These are phyloP conservation scores for Portunus trituberculatus DNA, from an alignment of 1,140 invertebrate species.

Conservation along the genomic window DNA sequence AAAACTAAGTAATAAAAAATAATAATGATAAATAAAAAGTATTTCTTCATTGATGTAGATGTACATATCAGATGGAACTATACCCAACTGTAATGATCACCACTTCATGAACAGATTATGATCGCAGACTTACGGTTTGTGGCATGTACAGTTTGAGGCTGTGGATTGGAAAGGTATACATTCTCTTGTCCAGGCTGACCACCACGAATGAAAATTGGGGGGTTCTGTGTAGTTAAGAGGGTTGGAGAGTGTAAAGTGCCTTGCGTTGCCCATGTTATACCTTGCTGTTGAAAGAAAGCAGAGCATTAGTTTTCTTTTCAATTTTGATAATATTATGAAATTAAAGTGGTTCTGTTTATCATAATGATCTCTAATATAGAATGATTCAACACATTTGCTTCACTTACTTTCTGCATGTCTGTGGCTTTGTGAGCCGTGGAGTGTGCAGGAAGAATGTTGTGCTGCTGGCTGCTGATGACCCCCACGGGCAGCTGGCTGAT, in stretches of 20 bases:
- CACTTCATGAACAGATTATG: neutral
- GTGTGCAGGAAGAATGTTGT: constrained; percentile 84
- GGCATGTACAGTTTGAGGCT: constrained; percentile 82
- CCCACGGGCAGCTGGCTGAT: constrained; percentile 82
- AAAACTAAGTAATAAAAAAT: too few relatives aligned
- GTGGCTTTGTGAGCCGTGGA: constrained; percentile 79
- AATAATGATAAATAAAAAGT: too few relatives aligned
- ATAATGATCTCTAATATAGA: too few relatives aligned
- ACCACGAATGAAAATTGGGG: constrained; percentile 90
- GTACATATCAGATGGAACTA: too few relatives aligned
- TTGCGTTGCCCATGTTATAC: constrained; percentile 83
- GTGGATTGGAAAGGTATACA: constrained; percentile 93
- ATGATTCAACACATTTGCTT: neutral
- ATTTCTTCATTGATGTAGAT: too few relatives aligned
- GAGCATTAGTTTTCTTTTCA: neutral
- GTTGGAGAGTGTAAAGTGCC: constrained; percentile 84
- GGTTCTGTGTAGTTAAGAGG: constrained; percentile 85
- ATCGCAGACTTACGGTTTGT: constrained; percentile 83
- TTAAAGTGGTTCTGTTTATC: neutral
- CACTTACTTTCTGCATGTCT: constrained; percentile 80
- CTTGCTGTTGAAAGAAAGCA: constrained; percentile 79
- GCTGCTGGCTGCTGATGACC: constrained; percentile 87
- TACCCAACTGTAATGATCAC: too few relatives aligned
- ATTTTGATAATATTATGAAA: neutral
- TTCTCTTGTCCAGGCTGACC: constrained; percentile 85